These are phyloP conservation scores for Ovis aries DNA, from an alignment of 2,113 vertebrate species.

Conservation along the genomic window ARS-UI_Ramb_v3.0 NC_056060.1:11650001-11650500, in stretches of 20 bases:
- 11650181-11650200: neutral
- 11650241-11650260: neutral
- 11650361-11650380: neutral
- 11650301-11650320: neutral
- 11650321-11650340: neutral
- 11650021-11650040: neutral
- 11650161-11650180: neutral
- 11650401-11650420: neutral
- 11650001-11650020: neutral
- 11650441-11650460: conserved; percentile 4
- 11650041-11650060: neutral
- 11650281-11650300: neutral
- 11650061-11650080: neutral
- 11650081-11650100: neutral
- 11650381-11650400: neutral
- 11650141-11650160: neutral
- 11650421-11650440: neutral
- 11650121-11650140: neutral
- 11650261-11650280: neutral
- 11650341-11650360: neutral
- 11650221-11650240: neutral
- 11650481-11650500: neutral
- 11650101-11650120: neutral
- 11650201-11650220: neutral
- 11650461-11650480: neutral